Percentiles rank a stretch among this genome's conserved stretches.
Conservation (phyloP, 1,140 invertebrate genomes). For the Dinoponera quadriceps region DNA sequence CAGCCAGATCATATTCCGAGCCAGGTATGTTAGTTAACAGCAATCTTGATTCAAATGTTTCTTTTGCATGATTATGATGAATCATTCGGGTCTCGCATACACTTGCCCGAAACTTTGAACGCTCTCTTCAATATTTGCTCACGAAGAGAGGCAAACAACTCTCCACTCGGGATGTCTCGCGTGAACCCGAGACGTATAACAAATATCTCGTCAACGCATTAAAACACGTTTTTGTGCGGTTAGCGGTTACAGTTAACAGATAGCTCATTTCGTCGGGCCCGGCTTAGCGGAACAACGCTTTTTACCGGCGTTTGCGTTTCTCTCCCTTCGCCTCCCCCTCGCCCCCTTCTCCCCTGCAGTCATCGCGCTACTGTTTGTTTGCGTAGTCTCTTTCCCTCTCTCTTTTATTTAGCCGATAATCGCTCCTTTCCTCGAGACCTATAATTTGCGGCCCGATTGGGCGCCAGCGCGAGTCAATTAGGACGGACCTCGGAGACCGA, state of each 20-base stretch:
- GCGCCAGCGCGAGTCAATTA: conserved; percentile 74
- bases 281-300: conserved; percentile 27
- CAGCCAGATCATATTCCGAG: no score
- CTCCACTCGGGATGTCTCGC: conserved; percentile 27
- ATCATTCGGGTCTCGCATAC: neutral
- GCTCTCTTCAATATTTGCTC: neutral
- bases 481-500: conserved; percentile 8
- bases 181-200: conserved; percentile 26
- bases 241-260: neutral
- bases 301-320: conserved; percentile 31
- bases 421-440: conserved; percentile 57
- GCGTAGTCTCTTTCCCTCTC: conserved; percentile 6
- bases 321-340: no score
- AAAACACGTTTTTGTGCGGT: conserved; percentile 36
- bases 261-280: neutral
- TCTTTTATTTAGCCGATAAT: conserved; percentile 50
- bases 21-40: no score
- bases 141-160: conserved; percentile 31
- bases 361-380: conserved; percentile 68
- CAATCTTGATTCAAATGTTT: no score
- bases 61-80: neutral
- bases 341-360: no score
- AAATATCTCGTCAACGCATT: conserved; percentile 29
- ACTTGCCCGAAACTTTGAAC: neutral
- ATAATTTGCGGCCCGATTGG: conserved; percentile 75